These are phyloP conservation scores for Gymnarchus niloticus DNA, from an alignment of 2,113 vertebrate species.

Conservation along the genomic window DNA sequence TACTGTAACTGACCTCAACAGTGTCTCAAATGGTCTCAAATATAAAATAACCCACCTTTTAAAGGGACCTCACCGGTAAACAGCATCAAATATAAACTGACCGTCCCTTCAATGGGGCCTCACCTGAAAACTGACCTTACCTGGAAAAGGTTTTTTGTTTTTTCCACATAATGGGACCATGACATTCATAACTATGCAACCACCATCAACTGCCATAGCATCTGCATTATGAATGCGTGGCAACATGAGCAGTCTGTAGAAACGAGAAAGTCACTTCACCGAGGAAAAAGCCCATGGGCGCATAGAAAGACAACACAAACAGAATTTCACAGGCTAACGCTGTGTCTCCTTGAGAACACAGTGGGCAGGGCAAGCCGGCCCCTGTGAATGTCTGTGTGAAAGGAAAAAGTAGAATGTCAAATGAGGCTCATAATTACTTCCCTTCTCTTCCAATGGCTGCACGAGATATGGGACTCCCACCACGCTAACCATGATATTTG, in stretches of 20 bases:
- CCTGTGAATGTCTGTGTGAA: background rate
- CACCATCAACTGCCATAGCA: background rate
- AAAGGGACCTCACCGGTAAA: background rate
- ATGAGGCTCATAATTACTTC: background rate
- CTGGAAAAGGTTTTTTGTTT: too few species aligned
- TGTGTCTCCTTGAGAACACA: background rate
- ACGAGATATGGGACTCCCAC: background rate
- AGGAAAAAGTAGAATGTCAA: background rate
- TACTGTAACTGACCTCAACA: too few species aligned
- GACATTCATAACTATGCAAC: background rate
- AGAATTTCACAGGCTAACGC: too few species aligned
- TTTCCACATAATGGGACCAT: background rate
- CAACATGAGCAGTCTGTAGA: background rate
- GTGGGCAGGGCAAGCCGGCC: background rate
- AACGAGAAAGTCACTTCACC: background rate
- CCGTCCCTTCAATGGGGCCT: too few species aligned
- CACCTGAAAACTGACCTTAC: too few species aligned
- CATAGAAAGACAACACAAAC: background rate
- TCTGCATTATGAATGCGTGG: background rate
- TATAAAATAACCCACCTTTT: too few species aligned
- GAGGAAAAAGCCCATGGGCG: background rate
- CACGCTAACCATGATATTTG: background rate
- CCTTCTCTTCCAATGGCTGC: background rate
- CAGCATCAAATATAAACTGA: too few species aligned
- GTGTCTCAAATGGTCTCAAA: background rate